These are phyloP conservation scores for Anomalospiza imberbis DNA, from an alignment of 2,797 vertebrate species.

Conservation along the genomic window DNA sequence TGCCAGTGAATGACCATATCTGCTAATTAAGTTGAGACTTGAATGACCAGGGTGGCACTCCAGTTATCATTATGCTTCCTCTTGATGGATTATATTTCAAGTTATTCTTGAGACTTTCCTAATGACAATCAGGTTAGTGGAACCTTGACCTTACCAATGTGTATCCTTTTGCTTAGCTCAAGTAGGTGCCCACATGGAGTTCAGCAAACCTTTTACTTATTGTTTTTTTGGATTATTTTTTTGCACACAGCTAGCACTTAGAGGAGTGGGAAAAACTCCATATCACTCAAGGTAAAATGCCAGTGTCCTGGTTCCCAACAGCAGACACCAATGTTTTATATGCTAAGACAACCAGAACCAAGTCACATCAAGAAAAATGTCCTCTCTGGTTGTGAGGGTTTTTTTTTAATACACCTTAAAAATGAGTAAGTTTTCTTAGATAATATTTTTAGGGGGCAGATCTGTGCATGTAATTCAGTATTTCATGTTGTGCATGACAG, in stretches of 20 bases:
- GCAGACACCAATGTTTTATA: neutral
- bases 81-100: constrained; percentile 30
- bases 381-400: neutral
- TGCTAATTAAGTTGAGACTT: constrained; percentile 37
- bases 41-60: constrained; percentile 31
- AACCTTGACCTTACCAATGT: neutral
- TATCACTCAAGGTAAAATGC: neutral
- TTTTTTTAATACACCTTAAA: neutral
- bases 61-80: constrained; percentile 35
- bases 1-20: neutral
- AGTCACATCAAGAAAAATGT: neutral
- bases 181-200: neutral
- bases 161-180: neutral
- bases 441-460: neutral
- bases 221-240: neutral
- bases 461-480: neutral
- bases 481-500: neutral
- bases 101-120: neutral
- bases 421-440: fast-evolving
- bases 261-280: neutral
- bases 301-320: neutral
- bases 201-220: neutral
- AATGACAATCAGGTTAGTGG: neutral
- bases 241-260: neutral
- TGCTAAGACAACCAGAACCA: neutral